phyloP scores from a whole-genome alignment of 2,113 vertebrate species.

The Speoplatyrhinus poulsoni region DNA sequence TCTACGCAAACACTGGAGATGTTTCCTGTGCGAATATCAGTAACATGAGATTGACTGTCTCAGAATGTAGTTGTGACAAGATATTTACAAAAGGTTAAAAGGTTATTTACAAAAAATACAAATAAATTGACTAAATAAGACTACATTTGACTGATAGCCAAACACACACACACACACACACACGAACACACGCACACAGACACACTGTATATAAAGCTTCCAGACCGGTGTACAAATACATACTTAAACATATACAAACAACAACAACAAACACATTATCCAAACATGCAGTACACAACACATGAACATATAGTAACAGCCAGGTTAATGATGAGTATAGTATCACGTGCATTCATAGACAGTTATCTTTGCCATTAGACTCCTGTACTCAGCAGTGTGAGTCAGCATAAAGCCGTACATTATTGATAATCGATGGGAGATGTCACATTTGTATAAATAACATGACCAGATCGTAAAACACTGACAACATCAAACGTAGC shows the following conservation, averaged over 20 bases:
- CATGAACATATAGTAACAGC: too few relatives aligned
- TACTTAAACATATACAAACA: too few relatives aligned
- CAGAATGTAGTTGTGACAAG: not conserved
- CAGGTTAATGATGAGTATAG: too few relatives aligned
- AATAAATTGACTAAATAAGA: too few relatives aligned
- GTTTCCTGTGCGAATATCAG: not conserved
- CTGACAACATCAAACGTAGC: constrained; percentile 3
- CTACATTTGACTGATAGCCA: not conserved
- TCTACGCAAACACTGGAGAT: not conserved
- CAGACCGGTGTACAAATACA: too few relatives aligned
- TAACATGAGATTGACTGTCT: not conserved
- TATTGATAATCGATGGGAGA: not conserved
- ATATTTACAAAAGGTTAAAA: not conserved
- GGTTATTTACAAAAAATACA: too few relatives aligned
- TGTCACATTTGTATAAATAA: constrained; percentile 29
- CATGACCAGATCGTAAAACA: constrained; percentile 16
- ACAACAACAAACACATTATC: too few relatives aligned
- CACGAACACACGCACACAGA: constrained; percentile 1
- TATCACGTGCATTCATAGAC: too few relatives aligned
- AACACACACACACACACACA: not conserved
- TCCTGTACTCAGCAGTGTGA: not conserved
- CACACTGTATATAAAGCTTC: not conserved
- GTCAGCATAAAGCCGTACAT: constrained; percentile 56
- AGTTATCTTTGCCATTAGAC: constrained; percentile 40
- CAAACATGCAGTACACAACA: too few relatives aligned